Percentiles rank a stretch among this genome's conserved stretches.
Evolutionary conservation across 1,140 invertebrate species (phyloP).

Genomic region (Microvelia longipes): DNA sequence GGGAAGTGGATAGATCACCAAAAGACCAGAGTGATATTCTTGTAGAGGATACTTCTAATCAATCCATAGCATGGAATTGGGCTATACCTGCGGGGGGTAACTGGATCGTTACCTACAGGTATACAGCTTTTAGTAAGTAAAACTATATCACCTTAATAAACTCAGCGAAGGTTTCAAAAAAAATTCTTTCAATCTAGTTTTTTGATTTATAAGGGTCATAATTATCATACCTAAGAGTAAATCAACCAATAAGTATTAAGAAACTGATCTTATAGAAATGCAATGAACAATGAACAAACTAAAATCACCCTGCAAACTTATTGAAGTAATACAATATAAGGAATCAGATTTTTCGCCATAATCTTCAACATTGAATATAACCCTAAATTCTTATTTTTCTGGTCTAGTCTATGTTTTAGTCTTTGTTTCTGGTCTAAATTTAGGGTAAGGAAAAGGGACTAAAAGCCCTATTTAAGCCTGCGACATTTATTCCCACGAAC

Average conservation of each 20-base stretch:
- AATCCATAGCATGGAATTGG: background rate
- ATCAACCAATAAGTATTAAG: background rate
- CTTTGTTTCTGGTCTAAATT: no score
- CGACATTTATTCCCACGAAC: no score
- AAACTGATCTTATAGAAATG: background rate
- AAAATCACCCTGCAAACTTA: background rate
- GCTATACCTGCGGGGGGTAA: background rate
- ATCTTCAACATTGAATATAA: no score
- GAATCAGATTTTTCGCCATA: no score
- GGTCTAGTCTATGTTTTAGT: no score
- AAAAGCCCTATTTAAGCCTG: no score
- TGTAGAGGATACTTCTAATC: background rate
- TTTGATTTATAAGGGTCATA: background rate
- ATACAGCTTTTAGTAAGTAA: background rate
- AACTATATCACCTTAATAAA: no score
- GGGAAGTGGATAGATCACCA: background rate
- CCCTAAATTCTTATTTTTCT: no score
- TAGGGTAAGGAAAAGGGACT: no score
- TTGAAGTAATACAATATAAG: no score
- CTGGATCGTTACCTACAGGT: background rate
- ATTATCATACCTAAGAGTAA: background rate
- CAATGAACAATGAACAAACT: background rate
- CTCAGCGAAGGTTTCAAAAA: no score
- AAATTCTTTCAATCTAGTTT: background rate
- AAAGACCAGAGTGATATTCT: background rate